Conservation (phyloP, 2,797 vertebrate species). For the Rallus crepitans region DNA sequence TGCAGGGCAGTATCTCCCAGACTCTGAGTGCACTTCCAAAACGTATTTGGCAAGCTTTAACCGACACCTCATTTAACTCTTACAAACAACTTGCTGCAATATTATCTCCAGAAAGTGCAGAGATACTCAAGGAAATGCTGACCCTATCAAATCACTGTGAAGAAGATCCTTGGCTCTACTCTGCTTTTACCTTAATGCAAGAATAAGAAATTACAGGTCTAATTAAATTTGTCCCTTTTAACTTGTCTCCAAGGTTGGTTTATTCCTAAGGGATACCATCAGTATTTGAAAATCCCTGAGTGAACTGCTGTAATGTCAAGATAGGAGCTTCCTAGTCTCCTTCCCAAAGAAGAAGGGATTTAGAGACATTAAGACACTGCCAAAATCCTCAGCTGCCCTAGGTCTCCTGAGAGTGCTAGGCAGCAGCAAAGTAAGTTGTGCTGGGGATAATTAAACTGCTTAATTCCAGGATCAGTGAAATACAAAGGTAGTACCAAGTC, state of each 20-base stretch:
- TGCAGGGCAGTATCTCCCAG: background rate
- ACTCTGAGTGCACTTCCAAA: background rate
- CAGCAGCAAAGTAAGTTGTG: background rate
- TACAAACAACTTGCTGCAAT: background rate
- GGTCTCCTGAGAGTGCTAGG: background rate
- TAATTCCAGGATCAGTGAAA: background rate
- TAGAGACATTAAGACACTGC: background rate
- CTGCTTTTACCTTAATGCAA: background rate
- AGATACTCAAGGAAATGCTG: background rate
- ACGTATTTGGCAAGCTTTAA: background rate
- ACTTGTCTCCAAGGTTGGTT: background rate
- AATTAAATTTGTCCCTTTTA: background rate
- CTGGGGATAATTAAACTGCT: background rate
- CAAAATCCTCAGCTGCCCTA: background rate
- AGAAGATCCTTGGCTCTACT: background rate
- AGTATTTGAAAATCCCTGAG: background rate
- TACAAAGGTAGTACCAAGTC: background rate
- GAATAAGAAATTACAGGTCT: background rate
- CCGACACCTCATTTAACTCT: background rate
- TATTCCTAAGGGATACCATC: background rate
- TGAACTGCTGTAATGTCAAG: background rate
- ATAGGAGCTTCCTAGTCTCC: background rate
- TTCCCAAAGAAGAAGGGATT: background rate
- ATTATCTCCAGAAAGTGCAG: background rate
- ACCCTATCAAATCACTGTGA: background rate